Evolutionary conservation across 2,888 invertebrate genomes (phyloP), one percentile per base, ranked within the genome.

Genomic region (Psococerastis gibbosa): DNA sequence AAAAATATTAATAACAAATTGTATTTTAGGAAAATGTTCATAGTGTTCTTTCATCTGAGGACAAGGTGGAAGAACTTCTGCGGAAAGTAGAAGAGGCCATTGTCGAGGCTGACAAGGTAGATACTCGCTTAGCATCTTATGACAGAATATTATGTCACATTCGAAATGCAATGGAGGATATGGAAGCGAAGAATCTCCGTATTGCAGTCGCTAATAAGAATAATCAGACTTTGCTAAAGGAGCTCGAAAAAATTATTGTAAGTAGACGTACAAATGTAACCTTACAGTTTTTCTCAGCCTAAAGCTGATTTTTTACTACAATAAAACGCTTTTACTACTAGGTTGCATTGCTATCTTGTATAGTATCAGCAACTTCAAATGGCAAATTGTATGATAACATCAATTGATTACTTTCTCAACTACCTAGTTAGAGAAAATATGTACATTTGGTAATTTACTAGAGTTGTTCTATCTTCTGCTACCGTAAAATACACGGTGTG

Each of bases 1-100:
- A 15, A 17, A 42, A 43, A 22, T 20, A 41, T 46, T 38, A 27
- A 46, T 17, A 32, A 17, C 33, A n/a, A 32, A 22, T 44, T 42
- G 17, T 15, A 41, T 32, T 2, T 20, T 34, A 75, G 70, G 85
- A 85, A 56, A 92, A 92, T 62, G 83, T 92, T 47, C 83, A 89
- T 60, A 84, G 83, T 54, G 85, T 92, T 43, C 69, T 92, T 64
- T 83, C 83, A n/a, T 87, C 87, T 2, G 89, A 91, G 58, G 74
- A 71, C 31, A 70, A 73, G 55, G 75, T 79, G 17, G 60, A 69
- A 45, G 64, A 67, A 42, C 56, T 75, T 45, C 72, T 75, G 68
- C 60, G 73, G 46, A 75, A 83, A 58, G 78, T 92, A 65, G 73
- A 80, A 52, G 70, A 71, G 45, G 84, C 85, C 0, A 76, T 87